Percentiles rank a stretch among this genome's conserved stretches.
Evolutionary conservation across 1,140 invertebrate genomes (phyloP).

Genomic region (Aphaenogaster floridana): DNA sequence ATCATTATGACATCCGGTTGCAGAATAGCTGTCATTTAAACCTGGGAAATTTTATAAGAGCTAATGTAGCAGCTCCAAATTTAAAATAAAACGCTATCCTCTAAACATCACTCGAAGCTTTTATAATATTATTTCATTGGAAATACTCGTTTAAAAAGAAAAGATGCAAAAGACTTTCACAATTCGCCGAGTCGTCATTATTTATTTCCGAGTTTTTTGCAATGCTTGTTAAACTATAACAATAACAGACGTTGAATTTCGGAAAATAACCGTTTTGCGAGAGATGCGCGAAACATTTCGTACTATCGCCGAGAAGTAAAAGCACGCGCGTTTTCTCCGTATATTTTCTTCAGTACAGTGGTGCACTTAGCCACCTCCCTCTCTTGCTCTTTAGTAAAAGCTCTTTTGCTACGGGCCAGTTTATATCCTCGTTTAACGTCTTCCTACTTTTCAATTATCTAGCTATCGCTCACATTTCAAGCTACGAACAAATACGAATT

Average conservation of each 20-base stretch:
- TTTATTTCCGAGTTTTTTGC: background rate
- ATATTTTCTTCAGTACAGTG: constrained; percentile 52
- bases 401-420: constrained; percentile 28
- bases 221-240: constrained; percentile 9
- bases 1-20: constrained; percentile 20
- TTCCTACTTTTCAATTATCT: constrained; percentile 32
- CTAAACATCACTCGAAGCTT: background rate
- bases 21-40: background rate
- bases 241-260: constrained; percentile 22
- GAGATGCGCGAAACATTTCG: constrained; percentile 22
- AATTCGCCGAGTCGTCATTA: background rate
- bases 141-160: background rate
- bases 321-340: constrained; percentile 23
- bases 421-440: constrained; percentile 34
- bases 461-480: constrained; percentile 11
- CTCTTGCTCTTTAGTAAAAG: constrained; percentile 50
- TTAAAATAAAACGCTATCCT: background rate
- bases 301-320: constrained; percentile 38
- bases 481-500: background rate
- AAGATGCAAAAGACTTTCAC: background rate
- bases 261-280: constrained; percentile 13
- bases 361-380: constrained; percentile 22
- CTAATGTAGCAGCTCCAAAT: background rate
- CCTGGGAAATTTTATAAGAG: background rate
- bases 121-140: background rate